These are phyloP conservation scores for Fistularia commersonii DNA, from an alignment of 2,797 vertebrate genomes.

Conservation along the genomic window DNA sequence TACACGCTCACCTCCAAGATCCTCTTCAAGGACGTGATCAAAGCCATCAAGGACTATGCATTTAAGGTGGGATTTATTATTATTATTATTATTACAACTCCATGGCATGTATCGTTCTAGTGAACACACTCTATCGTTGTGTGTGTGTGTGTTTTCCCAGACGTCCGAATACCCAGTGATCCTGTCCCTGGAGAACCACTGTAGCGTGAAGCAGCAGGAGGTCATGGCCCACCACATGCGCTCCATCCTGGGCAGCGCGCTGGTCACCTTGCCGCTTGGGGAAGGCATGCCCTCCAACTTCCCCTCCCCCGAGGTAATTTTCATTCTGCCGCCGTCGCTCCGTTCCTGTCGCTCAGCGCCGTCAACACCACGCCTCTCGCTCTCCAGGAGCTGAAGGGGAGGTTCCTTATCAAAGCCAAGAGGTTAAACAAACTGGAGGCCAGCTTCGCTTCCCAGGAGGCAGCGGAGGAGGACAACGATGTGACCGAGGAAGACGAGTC, in stretches of 20 bases:
- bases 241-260: conserved; percentile 82
- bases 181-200: conserved; percentile 97
- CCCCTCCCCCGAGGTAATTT: conserved; percentile 88
- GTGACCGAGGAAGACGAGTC: conserved; percentile 92
- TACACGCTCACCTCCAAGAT: conserved; percentile 96
- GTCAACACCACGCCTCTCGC: not conserved
- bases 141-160: conserved; percentile 55
- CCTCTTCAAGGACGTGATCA: conserved; percentile 89
- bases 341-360: not conserved
- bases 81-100: not conserved
- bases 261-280: conserved; percentile 80
- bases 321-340: not conserved
- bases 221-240: conserved; percentile 87
- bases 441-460: conserved; percentile 32
- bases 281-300: conserved; percentile 77
- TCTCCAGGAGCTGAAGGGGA: conserved; percentile 87
- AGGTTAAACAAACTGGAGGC: conserved; percentile 83
- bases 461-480: conserved; percentile 36
- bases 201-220: conserved; percentile 88
- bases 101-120: too few relatives aligned
- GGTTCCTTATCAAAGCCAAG: conserved; percentile 93
- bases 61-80: conserved; percentile 88
- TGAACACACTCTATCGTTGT: not conserved
- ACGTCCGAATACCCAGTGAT: conserved; percentile 91
- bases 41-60: conserved; percentile 89